Evolutionary conservation across 1,140 invertebrate genomes (phyloP).

Genomic region (Metaphire vulgaris): DNA sequence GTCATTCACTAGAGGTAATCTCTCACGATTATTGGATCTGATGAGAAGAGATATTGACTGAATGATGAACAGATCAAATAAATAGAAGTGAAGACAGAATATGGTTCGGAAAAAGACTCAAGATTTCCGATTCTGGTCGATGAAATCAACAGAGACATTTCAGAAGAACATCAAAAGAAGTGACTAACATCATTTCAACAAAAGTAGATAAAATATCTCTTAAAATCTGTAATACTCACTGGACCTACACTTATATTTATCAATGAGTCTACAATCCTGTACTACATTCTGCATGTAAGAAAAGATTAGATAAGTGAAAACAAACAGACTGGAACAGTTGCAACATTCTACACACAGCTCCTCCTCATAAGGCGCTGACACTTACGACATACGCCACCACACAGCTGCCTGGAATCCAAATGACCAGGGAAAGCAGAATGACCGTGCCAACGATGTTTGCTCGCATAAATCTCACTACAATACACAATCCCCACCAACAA

Average conservation of each 20-base stretch:
- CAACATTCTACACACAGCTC: no score
- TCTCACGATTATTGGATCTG: neutral
- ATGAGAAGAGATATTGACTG: neutral
- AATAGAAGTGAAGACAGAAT: no score
- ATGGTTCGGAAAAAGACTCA: no score
- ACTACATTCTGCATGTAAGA: neutral
- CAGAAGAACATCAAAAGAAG: no score
- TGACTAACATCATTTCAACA: no score
- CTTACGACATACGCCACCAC: constrained; percentile 43
- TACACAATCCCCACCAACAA: neutral
- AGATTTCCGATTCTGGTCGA: no score
- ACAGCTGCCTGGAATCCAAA: constrained; percentile 73
- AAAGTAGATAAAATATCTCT: neutral
- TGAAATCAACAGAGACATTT: no score
- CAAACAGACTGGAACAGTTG: no score
- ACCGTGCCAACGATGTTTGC: constrained; percentile 86
- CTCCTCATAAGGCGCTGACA: no score
- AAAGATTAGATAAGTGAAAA: neutral
- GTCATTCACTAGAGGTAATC: neutral
- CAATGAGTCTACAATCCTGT: neutral
- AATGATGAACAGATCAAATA: neutral
- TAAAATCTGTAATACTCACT: neutral
- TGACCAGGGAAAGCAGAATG: constrained; percentile 74
- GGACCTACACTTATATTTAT: neutral
- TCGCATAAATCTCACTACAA: constrained; percentile 65